Conservation (phyloP, 1,140 invertebrate genomes). For the Yoshiicerus persimilis region DNA sequence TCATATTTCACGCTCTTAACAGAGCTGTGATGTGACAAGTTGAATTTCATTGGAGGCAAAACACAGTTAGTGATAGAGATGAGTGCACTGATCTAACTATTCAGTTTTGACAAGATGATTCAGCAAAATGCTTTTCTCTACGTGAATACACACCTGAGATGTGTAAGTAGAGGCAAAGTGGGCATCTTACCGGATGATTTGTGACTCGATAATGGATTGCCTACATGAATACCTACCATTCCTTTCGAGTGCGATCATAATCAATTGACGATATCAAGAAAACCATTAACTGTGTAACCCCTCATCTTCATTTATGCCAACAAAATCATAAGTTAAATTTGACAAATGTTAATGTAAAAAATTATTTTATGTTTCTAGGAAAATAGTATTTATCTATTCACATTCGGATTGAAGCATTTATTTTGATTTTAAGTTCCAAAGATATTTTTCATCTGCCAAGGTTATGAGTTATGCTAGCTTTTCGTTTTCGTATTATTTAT, state of each 20-base stretch:
- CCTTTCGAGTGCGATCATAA: neutral
- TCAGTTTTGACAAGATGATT: neutral
- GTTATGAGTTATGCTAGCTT: no score
- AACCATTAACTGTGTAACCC: no score
- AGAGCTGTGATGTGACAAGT: neutral
- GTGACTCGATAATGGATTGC: neutral
- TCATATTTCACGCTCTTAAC: neutral
- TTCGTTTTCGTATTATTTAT: no score
- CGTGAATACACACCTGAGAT: conserved; percentile 28
- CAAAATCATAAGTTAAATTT: no score
- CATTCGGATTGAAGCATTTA: no score
- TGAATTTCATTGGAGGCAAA: neutral
- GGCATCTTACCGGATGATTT: conserved; percentile 19
- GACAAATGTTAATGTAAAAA: no score
- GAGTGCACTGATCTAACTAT: neutral
- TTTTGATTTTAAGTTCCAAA: no score
- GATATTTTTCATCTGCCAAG: no score
- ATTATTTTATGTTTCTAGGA: no score
- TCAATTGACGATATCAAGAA: neutral
- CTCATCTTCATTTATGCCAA: no score
- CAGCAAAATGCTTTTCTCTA: conserved; percentile 24
- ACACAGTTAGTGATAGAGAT: neutral
- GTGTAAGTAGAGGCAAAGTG: conserved; percentile 5
- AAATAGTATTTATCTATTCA: no score
- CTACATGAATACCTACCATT: neutral